These are phyloP conservation scores for Anniella stebbinsi DNA, from an alignment of 2,797 vertebrate genomes.

Conservation along the genomic window DNA sequence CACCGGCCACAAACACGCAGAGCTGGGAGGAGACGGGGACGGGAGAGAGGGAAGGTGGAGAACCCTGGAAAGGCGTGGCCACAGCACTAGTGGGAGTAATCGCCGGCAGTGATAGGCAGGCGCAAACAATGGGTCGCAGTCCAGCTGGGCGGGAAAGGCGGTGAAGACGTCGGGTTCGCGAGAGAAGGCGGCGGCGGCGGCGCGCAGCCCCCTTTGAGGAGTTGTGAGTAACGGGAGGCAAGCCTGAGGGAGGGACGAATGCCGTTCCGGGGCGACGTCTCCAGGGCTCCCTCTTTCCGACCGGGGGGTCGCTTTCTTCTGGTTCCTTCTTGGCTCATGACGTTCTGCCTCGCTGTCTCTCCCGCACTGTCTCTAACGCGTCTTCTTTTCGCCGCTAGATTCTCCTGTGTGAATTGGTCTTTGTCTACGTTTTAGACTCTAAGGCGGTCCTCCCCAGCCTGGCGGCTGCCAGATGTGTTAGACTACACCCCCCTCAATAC, in stretches of 20 bases:
- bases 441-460: too few species aligned
- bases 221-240: not conserved
- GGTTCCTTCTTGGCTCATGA: not conserved
- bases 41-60: too few species aligned
- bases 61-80: too few species aligned
- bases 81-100: not conserved
- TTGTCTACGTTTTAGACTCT: too few species aligned
- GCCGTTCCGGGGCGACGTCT: not conserved
- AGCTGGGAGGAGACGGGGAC: rapidly evolving
- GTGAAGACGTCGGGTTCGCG: not conserved
- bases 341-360: not conserved
- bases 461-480: too few species aligned
- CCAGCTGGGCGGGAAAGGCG: not conserved
- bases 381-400: not conserved
- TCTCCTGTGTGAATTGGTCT: too few species aligned
- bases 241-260: not conserved
- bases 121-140: not conserved
- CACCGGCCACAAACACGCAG: too few species aligned
- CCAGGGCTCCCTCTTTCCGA: not conserved
- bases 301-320: too few species aligned
- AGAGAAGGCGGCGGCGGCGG: not conserved
- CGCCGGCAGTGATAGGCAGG: not conserved
- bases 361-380: too few species aligned
- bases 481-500: too few species aligned
- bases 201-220: not conserved